These are phyloP conservation scores for Plectrocnemia conspersa DNA, from an alignment of 1,140 invertebrate genomes.

Conservation along the genomic window DNA sequence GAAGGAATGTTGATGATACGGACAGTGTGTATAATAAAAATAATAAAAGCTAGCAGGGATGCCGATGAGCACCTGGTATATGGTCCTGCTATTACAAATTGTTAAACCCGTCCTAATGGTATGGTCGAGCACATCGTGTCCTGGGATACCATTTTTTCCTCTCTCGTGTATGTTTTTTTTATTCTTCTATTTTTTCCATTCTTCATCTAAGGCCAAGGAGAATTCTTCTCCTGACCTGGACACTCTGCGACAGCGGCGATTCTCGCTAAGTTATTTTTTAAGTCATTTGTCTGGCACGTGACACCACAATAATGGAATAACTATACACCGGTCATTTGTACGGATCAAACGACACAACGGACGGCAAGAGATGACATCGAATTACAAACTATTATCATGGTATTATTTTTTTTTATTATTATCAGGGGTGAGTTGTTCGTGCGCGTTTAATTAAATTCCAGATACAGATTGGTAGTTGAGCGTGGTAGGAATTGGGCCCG, in stretches of 20 bases:
- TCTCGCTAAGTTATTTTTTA: slow-evolving; percentile 11
- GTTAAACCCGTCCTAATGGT: not conserved
- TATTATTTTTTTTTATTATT: not conserved
- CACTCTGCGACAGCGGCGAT: slow-evolving; percentile 9
- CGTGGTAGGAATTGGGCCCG: not conserved
- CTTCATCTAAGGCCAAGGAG: not conserved
- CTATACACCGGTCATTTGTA: slow-evolving; percentile 6
- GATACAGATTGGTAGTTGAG: not conserved
- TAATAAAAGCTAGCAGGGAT: not conserved
- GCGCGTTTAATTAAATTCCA: not conserved
- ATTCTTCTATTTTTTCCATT: slow-evolving; percentile 6
- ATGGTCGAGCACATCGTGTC: not conserved
- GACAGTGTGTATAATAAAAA: slow-evolving; percentile 3
- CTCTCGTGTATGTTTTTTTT: slow-evolving; percentile 3
- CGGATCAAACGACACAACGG: too few relatives aligned
- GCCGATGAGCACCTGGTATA: not conserved
- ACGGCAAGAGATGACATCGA: too few relatives aligned
- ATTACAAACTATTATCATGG: too few relatives aligned
- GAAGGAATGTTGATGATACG: not conserved
- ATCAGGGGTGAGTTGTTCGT: too few relatives aligned
- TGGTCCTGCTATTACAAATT: slow-evolving; percentile 8
- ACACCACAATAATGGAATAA: slow-evolving; percentile 9
- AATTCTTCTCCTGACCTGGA: not conserved
- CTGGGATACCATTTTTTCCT: not conserved
- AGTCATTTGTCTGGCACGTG: slow-evolving; percentile 15